A percentile compares a stretch with the other conserved stretches of the same genome.
These are phyloP conservation scores for Staurois parvus DNA, from an alignment of 2,797 vertebrate species.

Conservation along the genomic window DNA sequence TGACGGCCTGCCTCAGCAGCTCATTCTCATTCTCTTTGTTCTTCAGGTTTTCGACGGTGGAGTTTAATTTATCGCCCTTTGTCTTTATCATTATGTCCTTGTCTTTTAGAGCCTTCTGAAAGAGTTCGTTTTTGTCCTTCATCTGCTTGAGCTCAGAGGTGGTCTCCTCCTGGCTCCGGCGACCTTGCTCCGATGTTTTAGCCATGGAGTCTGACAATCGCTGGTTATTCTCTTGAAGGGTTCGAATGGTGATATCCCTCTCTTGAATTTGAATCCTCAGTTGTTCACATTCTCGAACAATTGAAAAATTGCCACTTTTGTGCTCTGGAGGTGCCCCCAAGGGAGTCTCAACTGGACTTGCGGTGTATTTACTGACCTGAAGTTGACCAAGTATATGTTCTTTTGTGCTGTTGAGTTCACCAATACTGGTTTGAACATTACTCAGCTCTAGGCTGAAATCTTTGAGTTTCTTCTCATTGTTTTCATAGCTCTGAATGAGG, in stretches of 20 bases:
- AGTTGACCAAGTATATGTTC: conserved; percentile 90
- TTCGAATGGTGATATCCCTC: conserved; percentile 84
- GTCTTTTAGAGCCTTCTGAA: conserved; percentile 89
- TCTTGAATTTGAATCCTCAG: conserved; percentile 81
- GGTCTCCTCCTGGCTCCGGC: conserved; percentile 80
- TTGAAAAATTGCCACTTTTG: conserved; percentile 64
- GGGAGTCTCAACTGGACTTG: conserved; percentile 50
- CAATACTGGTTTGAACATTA: conserved; percentile 92
- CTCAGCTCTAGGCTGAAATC: conserved; percentile 88
- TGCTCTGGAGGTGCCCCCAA: conserved; percentile 22
- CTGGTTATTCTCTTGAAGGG: conserved; percentile 93
- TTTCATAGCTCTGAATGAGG: conserved; percentile 93
- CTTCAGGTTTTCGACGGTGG: conserved; percentile 85
- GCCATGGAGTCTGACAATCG: conserved; percentile 85
- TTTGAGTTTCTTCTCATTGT: conserved; percentile 89
- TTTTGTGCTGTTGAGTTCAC: conserved; percentile 89
- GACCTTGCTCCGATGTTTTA: conserved; percentile 80
- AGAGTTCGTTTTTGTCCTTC: conserved; percentile 80
- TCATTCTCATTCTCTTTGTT: conserved; percentile 95
- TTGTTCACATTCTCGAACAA: conserved; percentile 76
- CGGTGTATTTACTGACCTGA: conserved; percentile 64
- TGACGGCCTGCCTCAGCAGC: conserved; percentile 95
- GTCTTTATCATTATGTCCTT: conserved; percentile 97
- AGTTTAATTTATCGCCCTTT: conserved; percentile 90
- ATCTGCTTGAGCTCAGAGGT: conserved; percentile 78